Evolutionary conservation across 2,113 vertebrate genomes (phyloP).

Genomic region (Neomonachus schauinslandi): DNA sequence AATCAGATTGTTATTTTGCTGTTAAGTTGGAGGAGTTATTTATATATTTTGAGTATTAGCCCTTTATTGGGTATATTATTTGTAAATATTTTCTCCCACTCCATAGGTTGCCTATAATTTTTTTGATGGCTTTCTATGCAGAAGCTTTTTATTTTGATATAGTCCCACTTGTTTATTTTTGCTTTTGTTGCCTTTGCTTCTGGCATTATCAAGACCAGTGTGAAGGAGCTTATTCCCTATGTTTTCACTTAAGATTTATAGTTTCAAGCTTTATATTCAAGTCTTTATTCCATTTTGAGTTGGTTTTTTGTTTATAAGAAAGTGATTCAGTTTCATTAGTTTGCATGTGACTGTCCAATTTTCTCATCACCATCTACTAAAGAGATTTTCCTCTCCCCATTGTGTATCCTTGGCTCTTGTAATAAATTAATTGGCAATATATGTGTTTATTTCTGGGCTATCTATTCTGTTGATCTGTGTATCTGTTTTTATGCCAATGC

Average conservation of each 20-base stretch:
- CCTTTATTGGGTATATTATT: background rate
- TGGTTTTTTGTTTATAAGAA: background rate
- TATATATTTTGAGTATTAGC: background rate
- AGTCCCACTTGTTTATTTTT: background rate
- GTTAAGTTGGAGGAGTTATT: background rate
- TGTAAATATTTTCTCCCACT: background rate
- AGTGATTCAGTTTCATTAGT: background rate
- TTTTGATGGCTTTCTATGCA: background rate
- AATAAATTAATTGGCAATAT: background rate
- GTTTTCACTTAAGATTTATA: background rate
- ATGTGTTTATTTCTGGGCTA: background rate
- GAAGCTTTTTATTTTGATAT: background rate
- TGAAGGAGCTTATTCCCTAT: background rate
- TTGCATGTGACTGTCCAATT: background rate
- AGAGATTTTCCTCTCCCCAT: background rate
- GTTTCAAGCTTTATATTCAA: background rate
- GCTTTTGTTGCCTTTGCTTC: background rate
- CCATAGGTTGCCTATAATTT: background rate
- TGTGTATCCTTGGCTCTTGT: background rate
- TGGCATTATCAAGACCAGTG: background rate
- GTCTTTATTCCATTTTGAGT: background rate
- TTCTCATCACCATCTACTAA: background rate
- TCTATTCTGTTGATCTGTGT: background rate
- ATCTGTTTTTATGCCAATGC: background rate
- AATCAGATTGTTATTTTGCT: background rate